Conservation (phyloP, 2,113 vertebrate species). For the Dendropsophus ebraccatus region DNA sequence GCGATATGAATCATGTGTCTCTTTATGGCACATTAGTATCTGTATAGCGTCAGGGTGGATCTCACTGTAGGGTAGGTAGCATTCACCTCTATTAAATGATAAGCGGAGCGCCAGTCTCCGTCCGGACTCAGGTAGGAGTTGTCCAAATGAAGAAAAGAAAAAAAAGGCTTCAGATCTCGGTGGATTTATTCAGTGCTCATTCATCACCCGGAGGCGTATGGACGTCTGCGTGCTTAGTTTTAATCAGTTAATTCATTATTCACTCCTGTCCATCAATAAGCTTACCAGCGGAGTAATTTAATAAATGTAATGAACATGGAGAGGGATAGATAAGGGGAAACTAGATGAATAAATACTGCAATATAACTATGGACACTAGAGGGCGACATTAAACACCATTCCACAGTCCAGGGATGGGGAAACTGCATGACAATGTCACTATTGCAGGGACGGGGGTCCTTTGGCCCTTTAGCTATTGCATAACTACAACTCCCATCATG, state of each 20-base stretch:
- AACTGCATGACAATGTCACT: too few relatives aligned
- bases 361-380: not conserved
- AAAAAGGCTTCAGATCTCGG: not conserved
- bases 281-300: not conserved
- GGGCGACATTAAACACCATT: not conserved
- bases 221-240: not conserved
- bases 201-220: not conserved
- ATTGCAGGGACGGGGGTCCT: too few relatives aligned
- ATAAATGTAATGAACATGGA: not conserved
- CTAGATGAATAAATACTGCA: not conserved
- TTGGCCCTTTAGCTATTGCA: too few relatives aligned
- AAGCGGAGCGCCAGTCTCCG: not conserved
- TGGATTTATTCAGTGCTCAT: not conserved
- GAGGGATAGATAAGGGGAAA: not conserved
- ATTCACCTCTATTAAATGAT: conserved; percentile 35
- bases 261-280: not conserved
- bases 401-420: too few relatives aligned
- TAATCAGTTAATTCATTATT: not conserved
- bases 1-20: not conserved
- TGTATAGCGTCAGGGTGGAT: not conserved
- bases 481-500: too few relatives aligned
- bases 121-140: not conserved
- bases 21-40: conserved; percentile 13
- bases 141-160: not conserved
- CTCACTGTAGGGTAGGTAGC: not conserved